These are phyloP conservation scores for Electrona antarctica DNA, from an alignment of 2,113 vertebrate species.

Conservation along the genomic window DNA sequence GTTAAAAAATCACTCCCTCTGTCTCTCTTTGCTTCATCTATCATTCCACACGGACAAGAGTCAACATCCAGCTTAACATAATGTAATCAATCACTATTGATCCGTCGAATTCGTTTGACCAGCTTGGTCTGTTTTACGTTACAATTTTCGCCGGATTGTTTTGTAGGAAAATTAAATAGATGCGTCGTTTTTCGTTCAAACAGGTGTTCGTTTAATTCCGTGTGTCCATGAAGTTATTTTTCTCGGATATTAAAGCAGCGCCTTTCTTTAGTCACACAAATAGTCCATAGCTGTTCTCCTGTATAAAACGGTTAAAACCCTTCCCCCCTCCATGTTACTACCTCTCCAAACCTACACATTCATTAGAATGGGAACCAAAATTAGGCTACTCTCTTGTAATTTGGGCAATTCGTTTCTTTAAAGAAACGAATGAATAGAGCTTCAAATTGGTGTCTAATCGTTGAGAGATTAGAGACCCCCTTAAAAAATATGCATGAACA, in stretches of 20 bases:
- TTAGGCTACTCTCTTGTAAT: too few species aligned
- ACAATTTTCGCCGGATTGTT: slow-evolving; percentile 1
- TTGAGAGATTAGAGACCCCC: too few species aligned
- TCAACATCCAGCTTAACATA: slow-evolving; percentile 54
- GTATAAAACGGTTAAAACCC: slow-evolving; percentile 3
- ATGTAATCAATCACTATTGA: slow-evolving; percentile 74
- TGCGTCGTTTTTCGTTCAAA: neutral
- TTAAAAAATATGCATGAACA: too few species aligned
- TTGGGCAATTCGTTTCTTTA: too few species aligned
- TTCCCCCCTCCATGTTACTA: neutral
- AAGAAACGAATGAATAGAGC: too few species aligned
- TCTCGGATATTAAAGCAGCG: neutral
- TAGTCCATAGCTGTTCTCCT: neutral
- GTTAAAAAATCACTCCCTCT: slow-evolving; percentile 22
- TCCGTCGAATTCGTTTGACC: slow-evolving; percentile 53
- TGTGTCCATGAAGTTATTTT: neutral
- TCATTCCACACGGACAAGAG: slow-evolving; percentile 57
- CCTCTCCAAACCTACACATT: too few species aligned
- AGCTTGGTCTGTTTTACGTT: slow-evolving; percentile 41
- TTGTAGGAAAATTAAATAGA: neutral
- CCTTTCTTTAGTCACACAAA: neutral
- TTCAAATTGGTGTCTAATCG: too few species aligned
- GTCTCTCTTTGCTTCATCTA: slow-evolving; percentile 47
- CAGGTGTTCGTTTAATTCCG: too few species aligned
- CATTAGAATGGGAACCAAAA: too few species aligned